A percentile compares a stretch with the other conserved stretches of the same genome.
These are phyloP conservation scores for Drosophila robusta DNA, from an alignment of 2,888 invertebrate species.

Conservation along the genomic window DNA sequence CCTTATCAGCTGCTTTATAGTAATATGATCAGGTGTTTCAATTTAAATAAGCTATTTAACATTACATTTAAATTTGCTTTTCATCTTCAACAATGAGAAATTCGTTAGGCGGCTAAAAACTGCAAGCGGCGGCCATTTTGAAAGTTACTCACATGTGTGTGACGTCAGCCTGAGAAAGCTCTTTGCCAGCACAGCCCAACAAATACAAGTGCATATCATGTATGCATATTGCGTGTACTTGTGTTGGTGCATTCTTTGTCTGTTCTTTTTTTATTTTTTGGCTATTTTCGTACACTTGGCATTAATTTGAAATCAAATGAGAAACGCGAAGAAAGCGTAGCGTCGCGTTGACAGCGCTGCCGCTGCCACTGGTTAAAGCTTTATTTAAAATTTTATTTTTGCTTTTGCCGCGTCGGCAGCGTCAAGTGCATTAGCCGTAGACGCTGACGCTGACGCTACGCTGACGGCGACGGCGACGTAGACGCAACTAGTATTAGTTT, in stretches of 20 bases:
- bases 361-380: constrained; percentile 6
- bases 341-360: constrained; percentile 25
- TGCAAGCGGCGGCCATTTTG: constrained; percentile 58
- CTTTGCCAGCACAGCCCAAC: constrained; percentile 29
- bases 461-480: constrained; percentile 7
- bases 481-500: constrained; percentile 32
- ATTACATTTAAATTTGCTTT: neutral
- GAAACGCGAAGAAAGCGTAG: constrained; percentile 56
- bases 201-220: neutral
- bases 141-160: constrained; percentile 54
- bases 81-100: constrained; percentile 20
- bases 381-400: constrained; percentile 16
- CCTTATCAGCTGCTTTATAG: constrained; percentile 24
- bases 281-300: constrained; percentile 70
- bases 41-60: constrained; percentile 3
- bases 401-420: constrained; percentile 11
- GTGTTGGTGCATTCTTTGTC: constrained; percentile 44
- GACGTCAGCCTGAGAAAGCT: constrained; percentile 63
- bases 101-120: constrained; percentile 31
- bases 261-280: constrained; percentile 40
- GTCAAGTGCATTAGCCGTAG: constrained; percentile 56
- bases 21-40: constrained; percentile 16
- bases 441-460: constrained; percentile 1
- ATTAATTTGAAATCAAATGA: constrained; percentile 65
- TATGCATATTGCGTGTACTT: constrained; percentile 11